Conservation (phyloP, 2,888 invertebrate species). For the Tinea semifulvella region DNA sequence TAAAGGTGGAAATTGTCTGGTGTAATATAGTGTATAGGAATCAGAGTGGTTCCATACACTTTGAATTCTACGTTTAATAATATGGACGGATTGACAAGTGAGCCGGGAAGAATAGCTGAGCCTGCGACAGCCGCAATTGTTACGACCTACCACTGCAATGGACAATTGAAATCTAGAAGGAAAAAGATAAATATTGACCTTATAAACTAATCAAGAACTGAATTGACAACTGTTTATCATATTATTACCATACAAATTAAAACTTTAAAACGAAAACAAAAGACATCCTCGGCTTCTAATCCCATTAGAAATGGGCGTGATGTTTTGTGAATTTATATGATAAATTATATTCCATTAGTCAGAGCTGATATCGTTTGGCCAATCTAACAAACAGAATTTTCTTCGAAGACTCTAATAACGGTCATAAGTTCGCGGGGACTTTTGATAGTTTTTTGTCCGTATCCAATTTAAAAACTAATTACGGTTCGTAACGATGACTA, state of each 20-base stretch:
- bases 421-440: slow-evolving; percentile 37
- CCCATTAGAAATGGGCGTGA: not conserved
- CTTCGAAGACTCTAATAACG: slow-evolving; percentile 27
- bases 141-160: slow-evolving; percentile 1
- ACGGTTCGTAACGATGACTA: slow-evolving; percentile 49
- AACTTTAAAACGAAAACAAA: not conserved
- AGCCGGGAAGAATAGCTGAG: slow-evolving; percentile 13
- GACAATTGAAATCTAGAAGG: not conserved
- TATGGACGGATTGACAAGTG: slow-evolving; percentile 16
- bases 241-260: not conserved
- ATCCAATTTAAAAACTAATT: slow-evolving; percentile 66
- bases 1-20: not conserved
- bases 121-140: slow-evolving; percentile 10
- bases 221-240: too few species aligned
- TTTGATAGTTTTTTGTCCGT: slow-evolving; percentile 47
- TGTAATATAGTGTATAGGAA: not conserved
- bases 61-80: slow-evolving; percentile 12
- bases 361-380: slow-evolving; percentile 10
- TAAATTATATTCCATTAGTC: slow-evolving; percentile 10
- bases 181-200: not conserved
- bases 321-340: slow-evolving; percentile 5
- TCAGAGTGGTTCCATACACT: not conserved
- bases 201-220: too few species aligned
- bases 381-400: slow-evolving; percentile 10
- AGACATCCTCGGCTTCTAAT: not conserved